Base-by-base conservation (phyloP, 2,888 invertebrate species). In the Coenonympha glycerion region DNA sequence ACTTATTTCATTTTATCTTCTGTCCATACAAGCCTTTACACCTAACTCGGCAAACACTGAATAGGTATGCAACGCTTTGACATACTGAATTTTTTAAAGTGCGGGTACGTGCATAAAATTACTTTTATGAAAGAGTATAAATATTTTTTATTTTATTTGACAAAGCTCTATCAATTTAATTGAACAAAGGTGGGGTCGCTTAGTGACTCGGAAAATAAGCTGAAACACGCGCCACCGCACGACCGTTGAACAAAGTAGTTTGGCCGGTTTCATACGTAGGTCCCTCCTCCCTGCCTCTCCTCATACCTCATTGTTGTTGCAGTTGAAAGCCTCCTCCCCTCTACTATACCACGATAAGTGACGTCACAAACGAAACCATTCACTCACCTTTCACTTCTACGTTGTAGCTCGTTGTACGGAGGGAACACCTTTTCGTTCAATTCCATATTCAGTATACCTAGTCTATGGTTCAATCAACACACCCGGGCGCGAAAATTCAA, bases 161-260 rank as follows among this genome's bases (percentile, higher is more conserved):
- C 48, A 51, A 45, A 44, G 6, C 46, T 13, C 6, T 48, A 34
- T 6, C 30, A 51, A 48, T 53, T 47, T 39, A 56, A 52, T 39
- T 18, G 75, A 78, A 83, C 83, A 84, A 86, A 85, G 86, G 85
- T 78, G 79, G 81, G 80, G 79, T 71, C 61, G 53, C 67, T 63
- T 63, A 63, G 68, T 71, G 67, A 68, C 65, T 72, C 69, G 69
- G 68, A 79, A 78, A 80, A 74, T 68, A 76, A 79, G 73, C 73
- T 71, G 78, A 81, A 77, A 76, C 73, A 66, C 79, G 79, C 83
- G 75, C 73, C 57, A 60, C 71, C 62, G 76, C 73, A 71, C 85
- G 81, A 82, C 87, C 86, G 87, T 86, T 86, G 84, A 68, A 76
- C 75, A 76, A 77, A 84, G 85, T 77, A 68, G 86, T 85, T 83